phyloP scores from a whole-genome alignment of 2,888 invertebrate species.

The Sussaba pulchella region DNA sequence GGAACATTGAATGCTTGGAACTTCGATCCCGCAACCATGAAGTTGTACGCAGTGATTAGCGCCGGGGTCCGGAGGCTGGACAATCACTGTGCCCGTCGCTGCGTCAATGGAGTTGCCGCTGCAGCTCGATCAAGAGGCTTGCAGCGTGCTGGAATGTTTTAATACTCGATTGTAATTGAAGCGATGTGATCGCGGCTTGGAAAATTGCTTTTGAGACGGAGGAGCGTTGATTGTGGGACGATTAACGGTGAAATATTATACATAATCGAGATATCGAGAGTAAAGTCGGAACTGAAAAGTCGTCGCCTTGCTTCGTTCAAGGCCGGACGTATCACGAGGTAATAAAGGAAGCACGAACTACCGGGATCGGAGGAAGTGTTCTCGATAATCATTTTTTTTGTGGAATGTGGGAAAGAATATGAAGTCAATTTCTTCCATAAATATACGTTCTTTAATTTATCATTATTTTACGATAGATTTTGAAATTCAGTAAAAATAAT shows the following conservation, averaged over 20 bases:
- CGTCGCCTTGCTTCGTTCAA: neutral
- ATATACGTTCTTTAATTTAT: too few species aligned
- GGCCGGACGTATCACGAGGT: neutral
- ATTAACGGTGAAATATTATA: slow-evolving; percentile 51
- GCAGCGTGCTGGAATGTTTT: slow-evolving; percentile 25
- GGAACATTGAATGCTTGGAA: too few species aligned
- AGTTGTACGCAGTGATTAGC: too few species aligned
- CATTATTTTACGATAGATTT: too few species aligned
- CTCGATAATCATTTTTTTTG: slow-evolving; percentile 10
- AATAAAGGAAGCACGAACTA: slow-evolving; percentile 1
- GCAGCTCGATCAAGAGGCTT: neutral
- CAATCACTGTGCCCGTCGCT: neutral
- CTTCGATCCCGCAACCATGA: too few species aligned
- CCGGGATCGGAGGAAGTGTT: slow-evolving; percentile 1
- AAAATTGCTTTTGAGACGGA: slow-evolving; percentile 9
- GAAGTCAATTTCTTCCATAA: slow-evolving; percentile 8
- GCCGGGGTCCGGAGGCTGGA: too few species aligned
- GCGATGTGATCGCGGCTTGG: slow-evolving; percentile 41
- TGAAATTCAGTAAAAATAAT: too few species aligned
- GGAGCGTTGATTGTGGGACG: neutral
- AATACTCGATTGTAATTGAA: slow-evolving; percentile 57
- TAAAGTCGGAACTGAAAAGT: neutral
- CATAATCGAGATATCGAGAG: slow-evolving; percentile 30
- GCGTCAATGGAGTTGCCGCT: neutral
- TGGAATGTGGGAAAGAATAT: slow-evolving; percentile 48